These are phyloP conservation scores for Proterorhinus semilunaris DNA, from an alignment of 2,113 vertebrate species.

Conservation along the genomic window DNA sequence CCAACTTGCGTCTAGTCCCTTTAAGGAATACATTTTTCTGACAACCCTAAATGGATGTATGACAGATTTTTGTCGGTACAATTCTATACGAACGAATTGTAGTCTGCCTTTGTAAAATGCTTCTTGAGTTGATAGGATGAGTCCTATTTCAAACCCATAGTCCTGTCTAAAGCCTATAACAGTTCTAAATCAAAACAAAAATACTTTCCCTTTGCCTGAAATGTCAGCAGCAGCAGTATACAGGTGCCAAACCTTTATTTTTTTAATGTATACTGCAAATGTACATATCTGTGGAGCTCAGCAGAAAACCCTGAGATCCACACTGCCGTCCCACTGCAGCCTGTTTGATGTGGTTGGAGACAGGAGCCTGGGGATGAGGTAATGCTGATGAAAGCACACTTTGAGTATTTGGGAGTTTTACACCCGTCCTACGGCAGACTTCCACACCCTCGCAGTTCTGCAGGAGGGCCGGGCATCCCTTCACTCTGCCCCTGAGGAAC, in stretches of 20 bases:
- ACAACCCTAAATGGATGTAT: not conserved
- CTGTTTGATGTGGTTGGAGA: constrained; percentile 60
- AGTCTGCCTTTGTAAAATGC: no score
- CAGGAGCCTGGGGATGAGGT: constrained; percentile 61
- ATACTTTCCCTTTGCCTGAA: no score
- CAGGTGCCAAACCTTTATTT: not conserved
- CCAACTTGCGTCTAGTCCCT: no score
- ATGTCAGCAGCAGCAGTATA: not conserved
- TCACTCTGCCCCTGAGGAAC: constrained; percentile 55
- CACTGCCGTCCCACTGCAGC: constrained; percentile 38
- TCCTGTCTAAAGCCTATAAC: no score
- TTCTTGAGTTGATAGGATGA: not conserved
- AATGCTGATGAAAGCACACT: constrained; percentile 59
- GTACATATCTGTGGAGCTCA: not conserved
- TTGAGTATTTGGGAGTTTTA: constrained; percentile 52
- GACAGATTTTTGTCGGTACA: not conserved
- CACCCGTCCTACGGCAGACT: constrained; percentile 54
- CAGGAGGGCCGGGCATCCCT: constrained; percentile 55
- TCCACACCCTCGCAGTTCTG: constrained; percentile 57
- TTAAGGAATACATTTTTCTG: no score
- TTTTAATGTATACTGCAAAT: constrained; percentile 3
- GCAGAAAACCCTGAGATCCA: constrained; percentile 5
- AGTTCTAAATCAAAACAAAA: no score
- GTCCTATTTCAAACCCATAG: no score
- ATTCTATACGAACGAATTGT: not conserved